Percentiles rank a stretch among this genome's conserved stretches.
These are phyloP conservation scores for Megaceryle alcyon DNA, from an alignment of 2,797 vertebrate genomes.

Conservation along the genomic window DNA sequence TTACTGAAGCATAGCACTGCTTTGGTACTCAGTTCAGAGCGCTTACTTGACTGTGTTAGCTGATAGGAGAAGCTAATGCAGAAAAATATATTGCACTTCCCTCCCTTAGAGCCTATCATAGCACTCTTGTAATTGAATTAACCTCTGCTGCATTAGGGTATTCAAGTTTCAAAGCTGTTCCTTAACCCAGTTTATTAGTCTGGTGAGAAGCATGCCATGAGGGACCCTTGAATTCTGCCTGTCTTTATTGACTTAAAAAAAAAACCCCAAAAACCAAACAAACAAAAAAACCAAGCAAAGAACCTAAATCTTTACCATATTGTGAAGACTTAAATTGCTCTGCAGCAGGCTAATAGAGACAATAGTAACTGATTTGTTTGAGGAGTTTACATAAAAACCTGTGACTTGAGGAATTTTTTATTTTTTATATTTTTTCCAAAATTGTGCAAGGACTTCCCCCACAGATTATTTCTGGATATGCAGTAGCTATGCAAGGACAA, in stretches of 20 bases:
- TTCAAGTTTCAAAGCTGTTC: background rate
- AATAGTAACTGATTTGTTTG: background rate
- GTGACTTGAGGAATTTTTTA: background rate
- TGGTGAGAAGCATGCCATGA: background rate
- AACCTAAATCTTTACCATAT: background rate
- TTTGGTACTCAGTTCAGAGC: background rate
- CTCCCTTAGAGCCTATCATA: background rate
- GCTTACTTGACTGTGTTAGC: background rate
- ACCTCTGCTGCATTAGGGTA: background rate
- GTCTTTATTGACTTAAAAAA: background rate
- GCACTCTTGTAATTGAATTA: background rate
- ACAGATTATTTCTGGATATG: background rate
- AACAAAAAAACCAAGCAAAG: background rate
- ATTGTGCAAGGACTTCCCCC: background rate
- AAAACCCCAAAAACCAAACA: too few species aligned
- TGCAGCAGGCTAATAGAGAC: background rate
- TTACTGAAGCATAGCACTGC: background rate
- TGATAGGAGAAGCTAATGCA: background rate
- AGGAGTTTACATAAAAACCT: background rate
- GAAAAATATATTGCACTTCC: background rate
- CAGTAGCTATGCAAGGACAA: background rate
- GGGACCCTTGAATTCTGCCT: background rate
- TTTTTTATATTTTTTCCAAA: background rate
- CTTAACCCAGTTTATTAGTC: background rate
- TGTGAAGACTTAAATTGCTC: background rate